Base-by-base conservation (phyloP, 2,797 vertebrate genomes). In the Mastacembelus armatus region DNA sequence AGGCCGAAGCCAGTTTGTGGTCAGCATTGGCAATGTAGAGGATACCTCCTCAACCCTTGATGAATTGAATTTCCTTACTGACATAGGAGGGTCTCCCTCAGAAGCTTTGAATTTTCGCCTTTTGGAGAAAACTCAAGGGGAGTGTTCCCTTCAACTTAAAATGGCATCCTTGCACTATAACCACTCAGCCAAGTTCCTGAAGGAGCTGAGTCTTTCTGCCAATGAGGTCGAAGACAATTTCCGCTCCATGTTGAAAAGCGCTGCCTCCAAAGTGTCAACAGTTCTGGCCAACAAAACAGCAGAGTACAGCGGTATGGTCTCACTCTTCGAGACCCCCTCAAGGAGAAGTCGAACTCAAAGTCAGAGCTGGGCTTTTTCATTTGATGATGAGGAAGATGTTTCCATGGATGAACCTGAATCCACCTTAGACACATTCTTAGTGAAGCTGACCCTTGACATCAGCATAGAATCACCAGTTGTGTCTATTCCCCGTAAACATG, bases 131-230 rank as follows among this genome's bases (percentile, higher is more conserved):
- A 95, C 94, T 0, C 94, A 95, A 57, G 96, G 96, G 27, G 96
- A 98, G 19, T 99, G 96, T 80, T 93, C 91, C 2, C 91, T 99
- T 49, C 84, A 89, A 50, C 95, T 99, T 33, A 93, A 95, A 64
- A 99, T 99, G 98, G 98, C 98, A 0, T 98, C 98, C 0, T 86
- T 99, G 39, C 97, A 99, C 90, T 99, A 98, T 66, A 99, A 96
- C 87, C 98, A 99, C 87, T 99, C 97, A 0, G 95, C 98, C 6
- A 99, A 97, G 66, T 99, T 99, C 77, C 78, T 99, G 76, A 97
- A 96, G 70, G 97, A 99, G 48, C 77, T 99, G 7, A 93, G 95
- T 8, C 86, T 99, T 59, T 99, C 98, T 15, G 96, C 98, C 87
- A 98, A 97, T 32, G 98, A 99, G 68, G 90, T 98, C 16, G 98